Conservation (phyloP, 1,140 invertebrate species). For the Galleria mellonella region DNA sequence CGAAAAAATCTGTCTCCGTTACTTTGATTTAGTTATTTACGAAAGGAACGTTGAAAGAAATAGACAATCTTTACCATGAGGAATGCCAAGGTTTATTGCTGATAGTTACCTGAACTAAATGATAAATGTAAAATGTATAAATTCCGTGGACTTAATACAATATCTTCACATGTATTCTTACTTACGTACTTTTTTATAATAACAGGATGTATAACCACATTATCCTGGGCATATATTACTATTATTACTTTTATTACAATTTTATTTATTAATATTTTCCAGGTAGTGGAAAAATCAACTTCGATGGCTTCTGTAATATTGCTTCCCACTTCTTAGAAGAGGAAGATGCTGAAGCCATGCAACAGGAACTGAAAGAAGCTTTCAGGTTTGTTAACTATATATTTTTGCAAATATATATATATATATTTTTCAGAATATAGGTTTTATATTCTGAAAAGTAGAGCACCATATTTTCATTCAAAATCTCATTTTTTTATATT, state of each 20-base stretch:
- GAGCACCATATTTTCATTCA: no score
- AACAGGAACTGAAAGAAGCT: slow-evolving; percentile 95
- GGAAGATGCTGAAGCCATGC: slow-evolving; percentile 94
- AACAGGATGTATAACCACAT: no score
- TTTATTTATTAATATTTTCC: slow-evolving; percentile 13
- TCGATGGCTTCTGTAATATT: slow-evolving; percentile 93
- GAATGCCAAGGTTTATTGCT: slow-evolving; percentile 9
- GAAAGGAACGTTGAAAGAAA: slow-evolving; percentile 12
- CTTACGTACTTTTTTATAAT: no score
- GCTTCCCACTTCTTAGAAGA: slow-evolving; percentile 93
- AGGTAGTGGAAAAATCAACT: slow-evolving; percentile 92
- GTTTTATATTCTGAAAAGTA: no score
- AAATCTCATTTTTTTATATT: no score
- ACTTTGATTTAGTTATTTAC: slow-evolving; percentile 18
- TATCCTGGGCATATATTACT: no score
- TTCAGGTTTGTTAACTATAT: slow-evolving; percentile 77
- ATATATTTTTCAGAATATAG: slow-evolving; percentile 1
- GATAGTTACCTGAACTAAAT: no score
- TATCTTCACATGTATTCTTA: no score
- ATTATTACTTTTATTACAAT: background rate
- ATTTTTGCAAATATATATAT: slow-evolving; percentile 3
- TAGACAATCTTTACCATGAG: background rate
- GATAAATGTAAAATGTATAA: no score
- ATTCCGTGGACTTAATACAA: no score
- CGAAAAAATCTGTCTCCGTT: slow-evolving; percentile 10